Base-by-base conservation (phyloP, 2,888 invertebrate species). In the Cantharis rustica region DNA sequence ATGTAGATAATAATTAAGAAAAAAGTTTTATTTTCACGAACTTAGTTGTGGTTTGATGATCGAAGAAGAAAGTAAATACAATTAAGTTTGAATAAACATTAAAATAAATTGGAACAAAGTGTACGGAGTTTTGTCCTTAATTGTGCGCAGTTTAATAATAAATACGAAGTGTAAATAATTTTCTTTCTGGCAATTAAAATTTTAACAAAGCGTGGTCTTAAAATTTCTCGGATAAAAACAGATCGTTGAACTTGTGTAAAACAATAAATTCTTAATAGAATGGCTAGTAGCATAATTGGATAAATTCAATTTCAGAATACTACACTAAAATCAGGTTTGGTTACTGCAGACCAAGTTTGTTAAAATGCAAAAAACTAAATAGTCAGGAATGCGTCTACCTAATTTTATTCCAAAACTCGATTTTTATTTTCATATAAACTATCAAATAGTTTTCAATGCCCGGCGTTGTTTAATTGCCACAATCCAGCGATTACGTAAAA, bases 211-310 rank as follows among this genome's bases (percentile, higher is more conserved):
- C 47, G n/a, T n/a, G 7, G 47, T 47, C 47, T n/a, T n/a, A 47
- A 47, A 47, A 47, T 47, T 47, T 47, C 47, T 47, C 13, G 47
- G n/a, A 47, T 47, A 47, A 47, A 47, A 47, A 47, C 47, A 47
- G 47, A 47, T 47, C 47, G 47, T 47, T 47, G 47, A 23, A 63
- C 63, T 17, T 63, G 17, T 16, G 11, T 66, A 66, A 20, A 66
- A 66, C 23, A 47, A 66, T 66, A 66, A 66, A 66, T 66, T 66
- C 64, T 20, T 66, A 66, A 20, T 66, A 66, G 64, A 66, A 66
- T 20, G 64, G 20, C 23, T 20, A 23, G 64, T 20, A 23, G 64
- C 23, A 66, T 66, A 66, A 66, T 66, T 66, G 64, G 64, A 66
- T 66, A 66, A 66, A 66, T 20, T 17, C n/a, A 20, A 66, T 66